Percentiles rank a stretch among this genome's conserved stretches.
Evolutionary conservation across 2,888 invertebrate genomes (phyloP).

Genomic region (Dyspetes luteomarginatus): DNA sequence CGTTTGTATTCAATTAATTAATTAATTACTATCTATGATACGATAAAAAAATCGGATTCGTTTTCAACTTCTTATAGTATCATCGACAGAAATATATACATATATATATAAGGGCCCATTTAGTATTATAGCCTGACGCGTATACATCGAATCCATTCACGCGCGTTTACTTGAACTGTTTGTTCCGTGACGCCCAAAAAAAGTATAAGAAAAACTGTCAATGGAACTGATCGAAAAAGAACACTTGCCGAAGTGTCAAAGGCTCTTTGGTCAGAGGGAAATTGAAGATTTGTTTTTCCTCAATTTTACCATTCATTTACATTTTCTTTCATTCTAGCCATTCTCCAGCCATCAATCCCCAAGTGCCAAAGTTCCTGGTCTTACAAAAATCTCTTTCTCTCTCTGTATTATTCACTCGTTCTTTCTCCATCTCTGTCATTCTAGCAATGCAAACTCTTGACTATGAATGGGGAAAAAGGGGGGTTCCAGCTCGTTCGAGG

Average conservation of each 20-base stretch:
- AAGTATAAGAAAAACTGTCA: constrained; percentile 49
- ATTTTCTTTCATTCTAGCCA: neutral
- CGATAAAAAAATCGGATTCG: neutral
- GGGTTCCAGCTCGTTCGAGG: constrained; percentile 13
- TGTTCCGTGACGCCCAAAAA: constrained; percentile 68
- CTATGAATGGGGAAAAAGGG: neutral
- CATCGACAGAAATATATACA: neutral
- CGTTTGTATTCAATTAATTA: neutral
- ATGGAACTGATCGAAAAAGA: constrained; percentile 23
- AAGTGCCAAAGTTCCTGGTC: constrained; percentile 3
- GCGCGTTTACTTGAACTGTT: constrained; percentile 77
- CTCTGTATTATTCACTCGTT: neutral
- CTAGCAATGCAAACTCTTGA: constrained; percentile 5
- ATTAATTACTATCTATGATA: neutral
- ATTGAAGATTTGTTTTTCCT: constrained; percentile 7
- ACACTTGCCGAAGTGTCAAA: constrained; percentile 19
- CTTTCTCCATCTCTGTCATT: neutral
- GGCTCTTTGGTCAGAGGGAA: neutral
- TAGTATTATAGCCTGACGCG: constrained; percentile 80
- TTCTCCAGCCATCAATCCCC: constrained; percentile 2
- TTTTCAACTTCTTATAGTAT: too few relatives aligned
- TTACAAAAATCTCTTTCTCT: neutral
- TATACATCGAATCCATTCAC: constrained; percentile 78
- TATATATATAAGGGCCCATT: constrained; percentile 61
- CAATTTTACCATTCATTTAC: neutral